These are phyloP conservation scores for Heliconius hermathena DNA, from an alignment of 1,140 invertebrate species.

Conservation along the genomic window DNA sequence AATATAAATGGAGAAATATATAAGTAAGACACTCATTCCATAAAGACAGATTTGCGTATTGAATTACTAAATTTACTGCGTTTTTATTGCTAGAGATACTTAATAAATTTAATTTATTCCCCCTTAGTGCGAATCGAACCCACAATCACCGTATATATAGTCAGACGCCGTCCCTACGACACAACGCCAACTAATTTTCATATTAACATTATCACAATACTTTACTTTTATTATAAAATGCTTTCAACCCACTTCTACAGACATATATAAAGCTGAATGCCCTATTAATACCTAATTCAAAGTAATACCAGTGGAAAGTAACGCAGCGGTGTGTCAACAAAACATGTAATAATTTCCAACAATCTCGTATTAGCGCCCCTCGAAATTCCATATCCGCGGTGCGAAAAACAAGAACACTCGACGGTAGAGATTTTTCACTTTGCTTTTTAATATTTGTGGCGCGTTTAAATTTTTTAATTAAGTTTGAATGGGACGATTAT, in stretches of 20 bases:
- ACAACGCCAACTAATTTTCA: no score
- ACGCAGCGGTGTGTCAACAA: not conserved
- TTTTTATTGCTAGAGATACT: no score
- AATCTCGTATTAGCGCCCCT: not conserved
- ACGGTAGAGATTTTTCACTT: not conserved
- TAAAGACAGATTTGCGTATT: no score
- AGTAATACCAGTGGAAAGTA: not conserved
- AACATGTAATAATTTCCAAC: not conserved
- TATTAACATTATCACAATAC: no score
- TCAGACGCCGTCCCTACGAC: no score
- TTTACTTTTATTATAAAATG: not conserved
- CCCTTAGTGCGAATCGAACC: no score
- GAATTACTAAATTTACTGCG: no score
- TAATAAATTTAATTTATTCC: no score
- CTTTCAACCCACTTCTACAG: not conserved
- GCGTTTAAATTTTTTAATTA: constrained; percentile 11
- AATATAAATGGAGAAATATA: not conserved
- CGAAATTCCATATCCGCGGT: not conserved
- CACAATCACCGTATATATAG: no score
- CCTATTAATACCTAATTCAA: not conserved
- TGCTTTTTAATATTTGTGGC: not conserved
- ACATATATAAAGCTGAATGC: not conserved
- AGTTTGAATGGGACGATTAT: not conserved
- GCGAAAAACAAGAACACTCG: not conserved
- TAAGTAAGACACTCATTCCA: no score